phyloP scores from a whole-genome alignment of 2,113 vertebrate species.

The Panthera uncia region DNA sequence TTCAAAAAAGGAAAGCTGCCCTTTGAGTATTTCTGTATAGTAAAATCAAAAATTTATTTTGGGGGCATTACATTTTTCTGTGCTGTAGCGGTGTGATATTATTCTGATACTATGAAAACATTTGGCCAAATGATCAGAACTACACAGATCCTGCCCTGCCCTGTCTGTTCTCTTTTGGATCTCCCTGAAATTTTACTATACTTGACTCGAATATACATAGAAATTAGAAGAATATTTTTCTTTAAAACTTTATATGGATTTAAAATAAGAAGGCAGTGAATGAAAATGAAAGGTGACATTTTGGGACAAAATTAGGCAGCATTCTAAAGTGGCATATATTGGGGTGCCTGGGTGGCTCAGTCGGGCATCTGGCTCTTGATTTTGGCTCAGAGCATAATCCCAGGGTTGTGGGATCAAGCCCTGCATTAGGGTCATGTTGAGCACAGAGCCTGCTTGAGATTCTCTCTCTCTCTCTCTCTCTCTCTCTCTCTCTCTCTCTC shows the following conservation, averaged over 20 bases:
- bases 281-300: not conserved
- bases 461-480: too few species aligned
- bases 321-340: not conserved
- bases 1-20: not conserved
- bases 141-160: not conserved
- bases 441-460: too few species aligned
- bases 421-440: too few species aligned
- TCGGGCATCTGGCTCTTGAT: too few species aligned
- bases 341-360: too few species aligned
- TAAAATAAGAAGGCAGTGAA: not conserved
- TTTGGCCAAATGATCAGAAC: not conserved
- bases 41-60: not conserved
- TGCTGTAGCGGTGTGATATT: not conserved
- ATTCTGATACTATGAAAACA: not conserved
- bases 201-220: not conserved
- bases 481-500: too few species aligned
- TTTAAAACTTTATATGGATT: not conserved
- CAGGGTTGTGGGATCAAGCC: too few species aligned
- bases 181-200: not conserved
- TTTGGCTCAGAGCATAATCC: too few species aligned
- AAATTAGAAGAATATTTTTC: not conserved
- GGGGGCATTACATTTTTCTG: not conserved
- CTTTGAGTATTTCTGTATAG: not conserved
- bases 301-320: not conserved
- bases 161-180: not conserved